Base-by-base conservation (phyloP, 2,888 invertebrate species). In the Ypsolopha scabrella region DNA sequence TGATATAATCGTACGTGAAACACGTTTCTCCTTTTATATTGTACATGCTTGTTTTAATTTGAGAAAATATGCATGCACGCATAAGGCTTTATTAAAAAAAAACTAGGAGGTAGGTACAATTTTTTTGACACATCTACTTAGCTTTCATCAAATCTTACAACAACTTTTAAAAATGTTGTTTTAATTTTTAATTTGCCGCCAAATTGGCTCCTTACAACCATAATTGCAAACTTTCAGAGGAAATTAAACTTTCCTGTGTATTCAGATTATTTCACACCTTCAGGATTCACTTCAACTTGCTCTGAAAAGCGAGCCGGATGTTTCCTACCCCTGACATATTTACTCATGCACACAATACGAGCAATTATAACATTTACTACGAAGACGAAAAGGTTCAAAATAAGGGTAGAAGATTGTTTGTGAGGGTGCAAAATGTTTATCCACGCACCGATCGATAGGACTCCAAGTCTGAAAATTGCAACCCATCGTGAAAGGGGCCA, bases 381-480 rank as follows among this genome's bases (percentile, higher is more conserved):
- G 37, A 24, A 48, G 11, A 34, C 9, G 39, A 46, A 39, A 55
- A 51, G 52, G 47, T 48, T 51, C 39, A 13, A 47, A 48, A 13
- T 46, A 11, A 47, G 44, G 41, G 24, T 8, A 41, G 11, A 35
- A 33, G 44, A 33, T 39, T 24, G 48, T 11, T 35, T 50, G 50
- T 43, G 50, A 64, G 72, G 80, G 81, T 81, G 70, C 73, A 74
- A 72, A 64, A 64, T 83, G 83, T 85, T 82, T 83, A 80, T 74
- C 66, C 70, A 81, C 81, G 79, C 74, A 76, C 67, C 80, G 80
- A 85, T 86, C 85, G 85, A 85, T 86, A 70, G 68, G 61, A 59
- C 60, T 56, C 64, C 58, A 41, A 76, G 69, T 74, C 80, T 76
- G 83, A 83, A 85, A 83, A 81, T 86, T 80, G 83, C 83, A 80